A percentile compares a stretch with the other conserved stretches of the same genome.
These are phyloP conservation scores for Heterodera carotae DNA, from an alignment of 1,140 invertebrate species.

Conservation along the genomic window DNA sequence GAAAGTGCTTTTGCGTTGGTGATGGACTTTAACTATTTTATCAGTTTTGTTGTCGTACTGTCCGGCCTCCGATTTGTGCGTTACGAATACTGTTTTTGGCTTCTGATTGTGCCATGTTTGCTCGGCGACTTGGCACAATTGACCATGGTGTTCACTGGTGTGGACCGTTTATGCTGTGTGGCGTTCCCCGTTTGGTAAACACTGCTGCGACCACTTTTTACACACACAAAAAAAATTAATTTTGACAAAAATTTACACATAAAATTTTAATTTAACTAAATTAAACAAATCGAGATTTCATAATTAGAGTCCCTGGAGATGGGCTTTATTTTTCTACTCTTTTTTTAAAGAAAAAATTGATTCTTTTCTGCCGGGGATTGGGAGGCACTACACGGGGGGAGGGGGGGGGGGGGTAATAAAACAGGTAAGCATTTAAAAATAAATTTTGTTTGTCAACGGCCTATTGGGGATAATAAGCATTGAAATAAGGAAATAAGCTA, in stretches of 20 bases:
- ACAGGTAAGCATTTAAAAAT: not conserved
- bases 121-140: not conserved
- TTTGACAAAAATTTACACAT: not conserved
- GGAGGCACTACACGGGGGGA: no score
- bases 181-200: not conserved
- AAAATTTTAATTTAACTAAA: no score
- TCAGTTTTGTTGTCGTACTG: not conserved
- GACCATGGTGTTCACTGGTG: not conserved
- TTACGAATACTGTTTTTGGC: conserved; percentile 13
- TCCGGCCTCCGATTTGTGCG: not conserved
- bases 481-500: no score
- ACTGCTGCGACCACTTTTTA: no score
- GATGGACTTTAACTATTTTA: not conserved
- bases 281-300: no score
- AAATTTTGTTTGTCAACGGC: not conserved
- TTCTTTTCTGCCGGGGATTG: no score
- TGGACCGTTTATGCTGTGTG: not conserved
- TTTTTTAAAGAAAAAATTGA: no score
- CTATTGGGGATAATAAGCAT: no score
- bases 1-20: not conserved
- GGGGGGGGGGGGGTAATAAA: no score
- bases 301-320: no score
- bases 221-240: not conserved
- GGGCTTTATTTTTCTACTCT: no score
- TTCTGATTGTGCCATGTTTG: not conserved